Evolutionary conservation across 2,888 invertebrate genomes (phyloP).

Genomic region (Amiota minor): DNA sequence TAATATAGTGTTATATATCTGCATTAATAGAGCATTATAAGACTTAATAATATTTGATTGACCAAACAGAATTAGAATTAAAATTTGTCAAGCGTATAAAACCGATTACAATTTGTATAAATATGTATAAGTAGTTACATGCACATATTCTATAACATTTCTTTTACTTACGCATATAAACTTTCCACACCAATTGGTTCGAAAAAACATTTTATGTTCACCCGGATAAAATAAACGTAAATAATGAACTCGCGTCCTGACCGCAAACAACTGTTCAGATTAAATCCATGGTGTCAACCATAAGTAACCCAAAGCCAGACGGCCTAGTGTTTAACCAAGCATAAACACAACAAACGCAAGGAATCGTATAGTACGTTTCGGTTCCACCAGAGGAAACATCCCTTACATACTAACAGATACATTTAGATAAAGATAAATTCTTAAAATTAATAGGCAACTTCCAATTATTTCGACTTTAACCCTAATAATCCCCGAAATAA

Average conservation of each 20-base stretch:
- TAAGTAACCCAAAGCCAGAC: slow-evolving; percentile 5
- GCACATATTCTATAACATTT: not conserved
- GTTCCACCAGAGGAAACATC: not conserved
- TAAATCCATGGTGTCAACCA: slow-evolving; percentile 34
- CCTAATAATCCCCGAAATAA: too few species aligned
- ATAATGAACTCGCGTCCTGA: slow-evolving; percentile 31
- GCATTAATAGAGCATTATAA: too few species aligned
- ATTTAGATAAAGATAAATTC: not conserved
- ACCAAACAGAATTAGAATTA: too few species aligned
- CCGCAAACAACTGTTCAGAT: slow-evolving; percentile 22
- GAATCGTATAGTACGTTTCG: not conserved
- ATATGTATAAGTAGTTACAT: not conserved
- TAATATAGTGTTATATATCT: too few species aligned
- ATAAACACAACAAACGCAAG: not conserved
- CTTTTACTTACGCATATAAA: not conserved
- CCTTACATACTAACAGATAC: slow-evolving; percentile 16
- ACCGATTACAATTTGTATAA: slow-evolving; percentile 65
- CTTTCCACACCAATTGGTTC: not conserved
- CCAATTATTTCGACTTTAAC: too few species aligned
- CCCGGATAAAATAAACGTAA: slow-evolving; percentile 31
- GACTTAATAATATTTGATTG: too few species aligned
- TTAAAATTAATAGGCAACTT: too few species aligned
- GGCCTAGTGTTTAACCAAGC: slow-evolving; percentile 11
- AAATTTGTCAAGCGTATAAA: slow-evolving; percentile 70
- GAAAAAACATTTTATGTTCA: slow-evolving; percentile 6